Evolutionary conservation across 2,888 invertebrate species (phyloP), one percentile per base, ranked within the genome.

Genomic region (Papilio gigon): DNA sequence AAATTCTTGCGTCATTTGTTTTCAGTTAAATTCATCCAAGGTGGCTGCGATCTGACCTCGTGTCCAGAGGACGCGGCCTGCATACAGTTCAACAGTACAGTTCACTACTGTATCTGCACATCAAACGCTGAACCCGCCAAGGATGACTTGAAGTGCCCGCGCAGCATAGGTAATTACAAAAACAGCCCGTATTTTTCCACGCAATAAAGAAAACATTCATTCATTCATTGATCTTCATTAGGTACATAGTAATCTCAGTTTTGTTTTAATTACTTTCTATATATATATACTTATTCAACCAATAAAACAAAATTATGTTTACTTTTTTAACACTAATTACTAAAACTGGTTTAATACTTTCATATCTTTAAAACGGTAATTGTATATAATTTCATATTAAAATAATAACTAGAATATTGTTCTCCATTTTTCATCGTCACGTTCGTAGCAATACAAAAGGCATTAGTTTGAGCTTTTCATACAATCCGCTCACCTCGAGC

Each of bases 31-130:
- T 81, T 81, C 65, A 81, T 83, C 65, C 75, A 78, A 30, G 93
- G 93, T 0, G 77, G 82, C 22, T 94, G 93, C 75, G 82, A 83
- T 65, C 85, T 87, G 3, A 88, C 90, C 12, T 93, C 93, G 47
- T 95, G 95, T 76, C 93, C 93, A 0, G 89, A 86, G 42, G 95
- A 95, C 74, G 94, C 94, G 0, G 95, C 95, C 0, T 95, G 95
- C 77, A 84, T 89, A 67, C 88, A 85, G 14, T 83, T 87, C 73
- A 81, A 87, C 64, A 92, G 93, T 71, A 85, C 84, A 68, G 86
- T 87, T 58, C 93, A 94, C 77, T 93, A 89, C 62, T 95, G 95
- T 79, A 86, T 94, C 4, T 95, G 95, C 80, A 94, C 95, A 0
- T 94, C 94, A 74, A 95, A 95, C 77, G 91, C 90, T n/a, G 89